Base-by-base conservation (phyloP, 2,797 vertebrate genomes). In the Cetoscarus ocellatus region DNA sequence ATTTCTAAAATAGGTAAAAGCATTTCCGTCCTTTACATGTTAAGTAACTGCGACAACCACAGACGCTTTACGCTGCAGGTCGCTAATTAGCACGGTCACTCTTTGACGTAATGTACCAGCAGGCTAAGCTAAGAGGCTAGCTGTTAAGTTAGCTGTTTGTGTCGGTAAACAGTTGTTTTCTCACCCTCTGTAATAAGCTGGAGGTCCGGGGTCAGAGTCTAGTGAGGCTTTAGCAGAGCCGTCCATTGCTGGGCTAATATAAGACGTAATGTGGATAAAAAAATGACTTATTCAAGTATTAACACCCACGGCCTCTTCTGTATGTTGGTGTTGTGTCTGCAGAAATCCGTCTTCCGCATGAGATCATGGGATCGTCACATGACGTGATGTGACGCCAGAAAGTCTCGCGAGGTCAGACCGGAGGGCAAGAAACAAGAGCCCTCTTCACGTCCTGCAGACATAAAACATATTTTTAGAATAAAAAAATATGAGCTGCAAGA, bases 181-280 rank as follows among this genome's bases (percentile, higher is more conserved):
- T 92, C 74, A 95, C 94, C 93, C 93, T 89, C 91, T 88, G 2
- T 75, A 89, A 71, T 92, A 91, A 1, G 90, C 64, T 1, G 86
- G 86, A 0, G 88, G 89, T n/a, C 62, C 89, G 1, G 58, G 70
- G 9, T 77, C 54, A 5, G 58, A 55, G 77, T 92, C 90, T 18
- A 73, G 11, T 18, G 90, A 66, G 6, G 88, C 62, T 79, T 80
- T 92, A 35, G 71, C 67, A 11, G 86, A 59, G 17, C 76, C 88
- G 72, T 95, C 94, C 94, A 95, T 93, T 15, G 42, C 50, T 73
- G 40, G 3, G 17, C 6, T 9, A 50, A 43, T 2, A 9, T 9
- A 5, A 50, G 42, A n/a, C 0, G 9, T 0, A 2, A 53, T 36
- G 7, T 5, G 10, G 7, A 8, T 15, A 9, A 4, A 3, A 13